Conservation (phyloP, 2,797 vertebrate genomes). For the Holocentrus rufus region DNA sequence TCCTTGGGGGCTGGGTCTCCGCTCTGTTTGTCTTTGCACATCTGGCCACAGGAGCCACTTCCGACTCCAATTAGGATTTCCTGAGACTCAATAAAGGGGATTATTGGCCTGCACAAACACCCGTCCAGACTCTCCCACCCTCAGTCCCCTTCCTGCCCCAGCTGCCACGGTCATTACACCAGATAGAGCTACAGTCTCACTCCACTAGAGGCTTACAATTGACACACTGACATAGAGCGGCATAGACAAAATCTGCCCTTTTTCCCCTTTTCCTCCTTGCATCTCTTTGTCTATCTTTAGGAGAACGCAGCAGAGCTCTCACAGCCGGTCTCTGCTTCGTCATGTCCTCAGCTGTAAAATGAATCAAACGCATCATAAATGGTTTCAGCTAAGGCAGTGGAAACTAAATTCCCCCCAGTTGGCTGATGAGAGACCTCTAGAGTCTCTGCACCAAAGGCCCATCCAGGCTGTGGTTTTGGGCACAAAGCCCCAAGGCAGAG, state of each 20-base stretch:
- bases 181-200: conserved; percentile 65
- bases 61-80: conserved; percentile 82
- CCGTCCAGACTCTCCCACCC: conserved; percentile 66
- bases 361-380: conserved; percentile 54
- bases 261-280: conserved; percentile 10
- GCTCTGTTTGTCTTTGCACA: conserved; percentile 76
- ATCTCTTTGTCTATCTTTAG: conserved; percentile 25
- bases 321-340: conserved; percentile 22
- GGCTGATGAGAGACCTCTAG: conserved; percentile 55
- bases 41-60: conserved; percentile 78
- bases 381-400: conserved; percentile 53
- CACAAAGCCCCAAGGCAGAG: conserved; percentile 65
- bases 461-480: conserved; percentile 55
- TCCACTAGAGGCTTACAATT: conserved; percentile 69
- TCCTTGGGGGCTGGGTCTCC: conserved; percentile 57
- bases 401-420: conserved; percentile 48
- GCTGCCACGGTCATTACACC: conserved; percentile 69
- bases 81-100: conserved; percentile 81
- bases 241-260: conserved; percentile 34
- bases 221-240: conserved; percentile 49
- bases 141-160: conserved; percentile 67
- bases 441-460: conserved; percentile 50
- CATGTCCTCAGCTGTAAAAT: conserved; percentile 55
- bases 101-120: conserved; percentile 78
- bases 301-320: conserved; percentile 18